Percentiles rank a stretch among this genome's conserved stretches.
Conservation (phyloP, 2,797 vertebrate genomes). For the Sphenopsis melanotis region DNA sequence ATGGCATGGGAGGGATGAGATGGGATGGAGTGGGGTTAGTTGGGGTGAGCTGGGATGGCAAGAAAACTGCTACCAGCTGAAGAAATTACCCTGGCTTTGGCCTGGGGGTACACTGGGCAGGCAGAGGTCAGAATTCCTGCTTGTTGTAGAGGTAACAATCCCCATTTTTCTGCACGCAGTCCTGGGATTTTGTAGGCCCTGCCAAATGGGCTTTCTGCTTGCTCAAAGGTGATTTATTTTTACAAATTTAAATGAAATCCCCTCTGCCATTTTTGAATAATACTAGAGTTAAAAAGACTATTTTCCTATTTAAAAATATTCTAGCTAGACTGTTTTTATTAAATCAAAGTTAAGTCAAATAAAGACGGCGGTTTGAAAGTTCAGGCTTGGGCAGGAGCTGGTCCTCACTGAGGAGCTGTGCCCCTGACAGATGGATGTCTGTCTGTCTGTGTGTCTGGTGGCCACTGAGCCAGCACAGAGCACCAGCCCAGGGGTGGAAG, state of each 20-base stretch:
- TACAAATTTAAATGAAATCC: conserved; percentile 40
- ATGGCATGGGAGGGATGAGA: background rate
- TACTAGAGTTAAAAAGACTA: conserved; percentile 33
- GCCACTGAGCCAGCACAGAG: background rate
- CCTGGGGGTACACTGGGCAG: background rate
- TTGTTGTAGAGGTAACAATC: background rate
- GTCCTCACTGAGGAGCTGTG: background rate
- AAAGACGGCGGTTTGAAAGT: conserved; percentile 22
- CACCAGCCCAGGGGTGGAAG: background rate
- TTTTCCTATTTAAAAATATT: conserved; percentile 32
- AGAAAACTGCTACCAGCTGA: background rate
- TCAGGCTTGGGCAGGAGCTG: conserved; percentile 1
- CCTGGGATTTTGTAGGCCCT: background rate
- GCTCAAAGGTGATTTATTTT: conserved; percentile 48
- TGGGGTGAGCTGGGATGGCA: background rate
- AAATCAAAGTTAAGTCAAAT: conserved; percentile 59
- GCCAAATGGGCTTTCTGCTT: background rate
- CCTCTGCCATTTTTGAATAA: conserved; percentile 6
- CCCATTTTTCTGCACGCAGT: background rate
- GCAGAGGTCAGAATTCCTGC: background rate
- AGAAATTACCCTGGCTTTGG: background rate
- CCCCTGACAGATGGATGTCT: background rate
- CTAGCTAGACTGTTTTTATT: conserved; percentile 45
- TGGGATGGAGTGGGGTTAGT: too few species aligned
- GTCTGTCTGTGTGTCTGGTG: background rate